phyloP scores from a whole-genome alignment of 1,140 invertebrate species.

The Phthorimaea operculella region DNA sequence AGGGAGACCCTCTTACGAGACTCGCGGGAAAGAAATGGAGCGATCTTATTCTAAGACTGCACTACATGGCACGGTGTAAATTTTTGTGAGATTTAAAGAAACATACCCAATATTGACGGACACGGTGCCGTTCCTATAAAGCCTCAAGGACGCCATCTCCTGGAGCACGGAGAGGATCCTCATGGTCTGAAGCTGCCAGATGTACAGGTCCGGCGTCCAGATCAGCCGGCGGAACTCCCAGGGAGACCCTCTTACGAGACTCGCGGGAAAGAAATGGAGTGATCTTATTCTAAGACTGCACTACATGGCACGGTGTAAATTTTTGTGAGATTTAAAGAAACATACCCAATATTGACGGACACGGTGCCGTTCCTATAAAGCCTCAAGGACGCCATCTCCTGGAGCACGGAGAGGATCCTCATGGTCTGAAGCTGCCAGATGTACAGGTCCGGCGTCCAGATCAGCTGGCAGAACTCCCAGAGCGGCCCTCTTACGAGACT shows the following conservation, averaged over 20 bases:
- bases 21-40: too few relatives aligned
- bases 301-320: too few relatives aligned
- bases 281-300: too few relatives aligned
- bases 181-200: constrained; percentile 71
- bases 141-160: constrained; percentile 69
- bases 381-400: constrained; percentile 70
- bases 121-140: constrained; percentile 70
- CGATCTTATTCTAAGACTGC: too few relatives aligned
- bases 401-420: constrained; percentile 68
- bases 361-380: constrained; percentile 70
- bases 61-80: too few relatives aligned
- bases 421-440: constrained; percentile 71
- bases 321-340: too few relatives aligned
- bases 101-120: constrained; percentile 71
- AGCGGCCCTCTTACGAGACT: too few relatives aligned
- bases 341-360: constrained; percentile 71
- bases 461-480: constrained; percentile 69
- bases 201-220: constrained; percentile 71
- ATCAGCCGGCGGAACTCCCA: constrained; percentile 70
- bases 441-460: constrained; percentile 71
- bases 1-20: too few relatives aligned
- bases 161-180: constrained; percentile 69
- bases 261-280: too few relatives aligned
- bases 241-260: too few relatives aligned
- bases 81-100: too few relatives aligned